Evolutionary conservation across 2,797 vertebrate species (phyloP).

Genomic region (Tangara arthus): DNA sequence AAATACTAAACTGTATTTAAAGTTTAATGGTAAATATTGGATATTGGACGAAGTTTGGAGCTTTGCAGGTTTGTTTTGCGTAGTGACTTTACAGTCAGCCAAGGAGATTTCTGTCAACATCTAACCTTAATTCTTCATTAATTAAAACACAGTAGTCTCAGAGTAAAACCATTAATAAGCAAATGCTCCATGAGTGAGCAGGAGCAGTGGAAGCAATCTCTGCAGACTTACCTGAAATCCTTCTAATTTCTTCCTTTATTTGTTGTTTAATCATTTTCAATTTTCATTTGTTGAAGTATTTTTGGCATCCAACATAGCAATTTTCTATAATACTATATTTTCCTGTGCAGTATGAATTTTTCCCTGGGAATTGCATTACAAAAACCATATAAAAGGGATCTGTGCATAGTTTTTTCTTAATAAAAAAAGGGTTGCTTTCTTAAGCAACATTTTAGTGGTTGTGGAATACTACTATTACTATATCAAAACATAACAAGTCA

Average conservation of each 20-base stretch:
- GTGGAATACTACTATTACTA: slow-evolving; percentile 36
- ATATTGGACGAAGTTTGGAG: not conserved
- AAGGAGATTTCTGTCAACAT: not conserved
- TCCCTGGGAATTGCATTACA: not conserved
- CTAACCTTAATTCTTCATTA: not conserved
- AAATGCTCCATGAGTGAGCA: not conserved
- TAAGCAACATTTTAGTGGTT: slow-evolving; percentile 38
- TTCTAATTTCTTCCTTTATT: not conserved
- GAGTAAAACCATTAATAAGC: not conserved
- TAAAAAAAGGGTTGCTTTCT: slow-evolving; percentile 8
- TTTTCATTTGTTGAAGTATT: slow-evolving; percentile 5
- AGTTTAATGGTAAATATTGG: not conserved
- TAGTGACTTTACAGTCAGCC: not conserved
- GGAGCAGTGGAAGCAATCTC: not conserved
- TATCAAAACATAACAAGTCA: slow-evolving; percentile 25
- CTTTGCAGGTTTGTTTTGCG: not conserved
- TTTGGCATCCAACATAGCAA: not conserved
- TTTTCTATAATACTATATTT: slow-evolving; percentile 12
- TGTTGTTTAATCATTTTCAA: not conserved
- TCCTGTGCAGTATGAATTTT: not conserved
- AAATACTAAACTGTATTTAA: not conserved
- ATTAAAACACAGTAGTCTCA: not conserved
- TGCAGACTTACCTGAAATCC: not conserved
- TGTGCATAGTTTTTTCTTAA: slow-evolving; percentile 35
- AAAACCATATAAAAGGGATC: slow-evolving; percentile 4